These are phyloP conservation scores for Chloroceryle inda DNA, from an alignment of 2,797 vertebrate genomes.

Conservation along the genomic window DNA sequence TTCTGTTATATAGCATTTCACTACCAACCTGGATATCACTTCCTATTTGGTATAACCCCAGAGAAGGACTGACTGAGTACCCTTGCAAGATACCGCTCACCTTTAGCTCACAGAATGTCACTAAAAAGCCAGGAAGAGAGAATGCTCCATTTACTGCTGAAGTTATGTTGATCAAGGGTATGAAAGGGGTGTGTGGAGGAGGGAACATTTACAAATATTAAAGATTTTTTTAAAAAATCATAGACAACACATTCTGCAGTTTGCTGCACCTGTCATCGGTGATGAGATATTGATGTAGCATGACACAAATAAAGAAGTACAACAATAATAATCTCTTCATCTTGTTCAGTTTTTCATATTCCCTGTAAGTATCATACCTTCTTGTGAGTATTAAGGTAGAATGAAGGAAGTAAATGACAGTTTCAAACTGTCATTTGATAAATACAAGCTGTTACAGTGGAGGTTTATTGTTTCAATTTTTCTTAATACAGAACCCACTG, in stretches of 20 bases:
- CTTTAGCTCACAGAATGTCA: not conserved
- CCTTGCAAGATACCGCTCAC: not conserved
- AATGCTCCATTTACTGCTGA: not conserved
- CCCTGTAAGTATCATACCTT: slow-evolving; percentile 5
- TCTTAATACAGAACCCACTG: slow-evolving; percentile 90
- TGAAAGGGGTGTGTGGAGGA: not conserved
- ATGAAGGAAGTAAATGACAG: slow-evolving; percentile 36
- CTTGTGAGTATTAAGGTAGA: slow-evolving; percentile 24
- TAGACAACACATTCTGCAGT: not conserved
- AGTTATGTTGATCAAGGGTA: not conserved
- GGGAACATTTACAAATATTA: not conserved
- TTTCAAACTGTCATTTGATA: slow-evolving; percentile 51
- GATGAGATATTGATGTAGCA: slow-evolving; percentile 6
- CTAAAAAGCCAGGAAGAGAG: not conserved
- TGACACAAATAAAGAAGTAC: slow-evolving; percentile 25
- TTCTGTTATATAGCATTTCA: not conserved
- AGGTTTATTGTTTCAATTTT: slow-evolving; percentile 69
- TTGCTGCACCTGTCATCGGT: not conserved
- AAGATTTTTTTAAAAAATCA: not conserved
- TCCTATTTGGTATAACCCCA: not conserved
- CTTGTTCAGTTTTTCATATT: slow-evolving; percentile 47
- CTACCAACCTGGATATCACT: not conserved
- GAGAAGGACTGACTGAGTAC: not conserved
- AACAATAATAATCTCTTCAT: slow-evolving; percentile 38
- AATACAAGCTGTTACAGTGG: slow-evolving; percentile 19